A percentile compares a stretch with the other conserved stretches of the same genome.
These are phyloP conservation scores for Heliconius melpomene DNA, from an alignment of 1,140 invertebrate species.

Conservation along the genomic window DNA sequence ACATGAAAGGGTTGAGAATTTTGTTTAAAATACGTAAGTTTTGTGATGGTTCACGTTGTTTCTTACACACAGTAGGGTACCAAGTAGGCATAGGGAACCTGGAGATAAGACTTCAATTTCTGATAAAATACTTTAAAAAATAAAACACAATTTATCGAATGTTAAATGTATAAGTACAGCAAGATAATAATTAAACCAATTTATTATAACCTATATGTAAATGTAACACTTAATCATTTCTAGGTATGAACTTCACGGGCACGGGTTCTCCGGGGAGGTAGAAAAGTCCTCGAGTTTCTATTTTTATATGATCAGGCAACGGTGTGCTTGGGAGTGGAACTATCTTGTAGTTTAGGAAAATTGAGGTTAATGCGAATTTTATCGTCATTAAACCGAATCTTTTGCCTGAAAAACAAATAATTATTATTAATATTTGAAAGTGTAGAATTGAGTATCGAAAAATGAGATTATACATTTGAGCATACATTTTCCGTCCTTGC, in stretches of 20 bases:
- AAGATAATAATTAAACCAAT: neutral
- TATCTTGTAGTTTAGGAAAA: slow-evolving; percentile 37
- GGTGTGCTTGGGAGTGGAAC: slow-evolving; percentile 28
- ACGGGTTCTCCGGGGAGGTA: slow-evolving; percentile 36
- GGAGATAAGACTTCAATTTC: too few species aligned
- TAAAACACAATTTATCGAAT: neutral
- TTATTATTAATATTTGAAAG: neutral
- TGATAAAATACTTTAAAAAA: too few species aligned
- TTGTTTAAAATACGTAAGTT: too few species aligned
- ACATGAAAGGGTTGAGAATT: too few species aligned
- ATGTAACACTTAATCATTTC: slow-evolving; percentile 18
- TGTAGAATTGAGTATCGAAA: too few species aligned
- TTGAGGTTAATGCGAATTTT: slow-evolving; percentile 4
- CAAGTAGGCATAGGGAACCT: too few species aligned
- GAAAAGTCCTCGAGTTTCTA: slow-evolving; percentile 34
- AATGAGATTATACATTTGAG: too few species aligned
- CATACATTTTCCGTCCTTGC: too few species aligned
- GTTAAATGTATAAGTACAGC: neutral
- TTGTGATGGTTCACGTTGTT: too few species aligned
- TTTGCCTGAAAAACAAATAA: slow-evolving; percentile 36
- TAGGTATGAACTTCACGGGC: slow-evolving; percentile 39
- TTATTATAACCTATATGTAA: neutral
- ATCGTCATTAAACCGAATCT: slow-evolving; percentile 34
- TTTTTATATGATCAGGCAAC: slow-evolving; percentile 28
- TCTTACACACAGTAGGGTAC: too few species aligned